Evolutionary conservation across 2,113 vertebrate species (phyloP).

Genomic region (Entelurus aequoreus): DNA sequence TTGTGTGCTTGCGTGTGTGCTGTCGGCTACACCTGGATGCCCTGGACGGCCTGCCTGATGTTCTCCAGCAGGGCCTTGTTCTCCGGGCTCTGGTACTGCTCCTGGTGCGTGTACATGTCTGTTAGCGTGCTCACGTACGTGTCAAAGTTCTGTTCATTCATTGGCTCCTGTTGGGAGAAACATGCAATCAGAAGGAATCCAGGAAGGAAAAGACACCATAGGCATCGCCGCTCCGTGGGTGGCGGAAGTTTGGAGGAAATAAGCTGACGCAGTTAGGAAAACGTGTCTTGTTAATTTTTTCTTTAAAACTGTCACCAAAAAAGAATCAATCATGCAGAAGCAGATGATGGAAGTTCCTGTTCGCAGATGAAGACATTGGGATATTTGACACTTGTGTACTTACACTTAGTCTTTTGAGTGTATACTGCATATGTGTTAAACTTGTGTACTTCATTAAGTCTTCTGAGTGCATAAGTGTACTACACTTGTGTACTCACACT

Average conservation of each 20-base stretch:
- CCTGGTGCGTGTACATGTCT: slow-evolving; percentile 99
- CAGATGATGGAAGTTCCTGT: too few species aligned
- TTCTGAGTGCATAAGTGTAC: too few species aligned
- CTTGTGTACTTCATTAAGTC: too few species aligned
- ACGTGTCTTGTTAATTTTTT: too few species aligned
- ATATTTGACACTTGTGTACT: too few species aligned
- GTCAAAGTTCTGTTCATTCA: slow-evolving; percentile 99
- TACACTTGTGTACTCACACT: too few species aligned
- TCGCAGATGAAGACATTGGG: too few species aligned
- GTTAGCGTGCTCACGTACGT: slow-evolving; percentile 98
- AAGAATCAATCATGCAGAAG: too few species aligned
- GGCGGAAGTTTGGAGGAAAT: slow-evolving; percentile 9
- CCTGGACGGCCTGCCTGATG: slow-evolving; percentile 99
- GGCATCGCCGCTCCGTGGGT: slow-evolving; percentile 4
- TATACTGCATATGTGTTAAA: too few species aligned
- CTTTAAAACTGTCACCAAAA: too few species aligned
- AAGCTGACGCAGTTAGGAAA: not conserved
- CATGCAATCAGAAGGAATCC: not conserved
- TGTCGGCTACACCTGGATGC: slow-evolving; percentile 83
- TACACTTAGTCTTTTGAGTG: too few species aligned
- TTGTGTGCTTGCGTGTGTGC: slow-evolving; percentile 20
- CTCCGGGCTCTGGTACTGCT: slow-evolving; percentile 99
- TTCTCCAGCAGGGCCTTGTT: slow-evolving; percentile 99
- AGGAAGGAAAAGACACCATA: too few species aligned
- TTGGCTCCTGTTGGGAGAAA: slow-evolving; percentile 85